A percentile compares a stretch with the other conserved stretches of the same genome.
These are phyloP conservation scores for Bursaphelenchus okinawaensis DNA, from an alignment of 2,888 invertebrate species.

Conservation along the genomic window DNA sequence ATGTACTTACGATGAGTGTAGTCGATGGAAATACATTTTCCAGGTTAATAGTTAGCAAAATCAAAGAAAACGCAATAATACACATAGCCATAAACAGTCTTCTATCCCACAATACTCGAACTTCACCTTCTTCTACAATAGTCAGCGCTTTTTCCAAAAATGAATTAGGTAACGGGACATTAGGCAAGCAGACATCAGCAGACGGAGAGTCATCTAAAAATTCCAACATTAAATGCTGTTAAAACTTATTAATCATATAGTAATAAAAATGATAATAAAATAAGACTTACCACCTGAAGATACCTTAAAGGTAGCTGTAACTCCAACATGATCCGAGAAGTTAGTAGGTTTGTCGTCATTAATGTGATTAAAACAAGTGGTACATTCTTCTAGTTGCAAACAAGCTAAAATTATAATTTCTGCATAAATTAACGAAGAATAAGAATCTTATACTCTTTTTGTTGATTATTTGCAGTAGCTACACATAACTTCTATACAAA, in stretches of 20 bases:
- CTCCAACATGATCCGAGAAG: constrained; percentile 55
- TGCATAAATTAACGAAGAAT: background rate
- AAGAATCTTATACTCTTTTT: too few species aligned
- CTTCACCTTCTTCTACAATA: constrained; percentile 49
- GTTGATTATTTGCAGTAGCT: too few species aligned
- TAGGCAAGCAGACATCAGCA: background rate
- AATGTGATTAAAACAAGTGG: constrained; percentile 27
- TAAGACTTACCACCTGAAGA: constrained; percentile 27
- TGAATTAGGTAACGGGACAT: constrained; percentile 13
- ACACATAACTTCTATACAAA: too few species aligned
- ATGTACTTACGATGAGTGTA: constrained; percentile 19
- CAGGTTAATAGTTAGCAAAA: constrained; percentile 29
- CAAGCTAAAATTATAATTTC: constrained; percentile 6
- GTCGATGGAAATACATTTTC: constrained; percentile 27
- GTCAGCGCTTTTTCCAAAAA: constrained; percentile 33
- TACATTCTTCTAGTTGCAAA: constrained; percentile 15
- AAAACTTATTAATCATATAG: background rate
- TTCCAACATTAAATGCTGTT: background rate
- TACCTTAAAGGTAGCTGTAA: constrained; percentile 43
- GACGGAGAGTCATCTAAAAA: constrained; percentile 12
- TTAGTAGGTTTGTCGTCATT: constrained; percentile 30
- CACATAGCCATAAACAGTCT: constrained; percentile 31
- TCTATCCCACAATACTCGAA: constrained; percentile 44
- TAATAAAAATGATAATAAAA: background rate
- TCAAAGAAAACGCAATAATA: constrained; percentile 21